These are phyloP conservation scores for Scortum barcoo DNA, from an alignment of 2,113 vertebrate species.

Conservation along the genomic window DNA sequence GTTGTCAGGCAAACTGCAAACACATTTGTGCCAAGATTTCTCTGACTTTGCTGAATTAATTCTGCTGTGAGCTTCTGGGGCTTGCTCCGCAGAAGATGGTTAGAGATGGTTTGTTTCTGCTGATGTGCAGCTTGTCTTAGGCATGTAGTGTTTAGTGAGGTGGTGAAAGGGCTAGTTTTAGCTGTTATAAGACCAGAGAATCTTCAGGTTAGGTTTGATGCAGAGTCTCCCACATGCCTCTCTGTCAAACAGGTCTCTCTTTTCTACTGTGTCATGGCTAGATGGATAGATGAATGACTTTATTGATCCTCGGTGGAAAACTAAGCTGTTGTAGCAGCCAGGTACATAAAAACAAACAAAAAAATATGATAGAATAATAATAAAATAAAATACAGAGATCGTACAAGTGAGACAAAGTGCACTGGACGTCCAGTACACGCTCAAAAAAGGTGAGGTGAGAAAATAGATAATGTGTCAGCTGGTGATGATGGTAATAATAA, in stretches of 20 bases:
- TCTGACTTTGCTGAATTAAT: not conserved
- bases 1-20: not conserved
- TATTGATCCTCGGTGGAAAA: too few relatives aligned
- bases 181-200: not conserved
- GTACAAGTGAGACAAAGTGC: too few relatives aligned
- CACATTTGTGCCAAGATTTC: not conserved
- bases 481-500: too few relatives aligned
- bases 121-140: not conserved
- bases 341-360: too few relatives aligned
- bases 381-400: too few relatives aligned
- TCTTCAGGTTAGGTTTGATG: not conserved
- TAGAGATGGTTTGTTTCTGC: not conserved
- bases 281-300: too few relatives aligned
- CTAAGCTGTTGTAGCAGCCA: too few relatives aligned
- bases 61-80: not conserved
- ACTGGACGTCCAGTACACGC: too few relatives aligned
- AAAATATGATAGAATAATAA: too few relatives aligned
- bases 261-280: not conserved
- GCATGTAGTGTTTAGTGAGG: not conserved
- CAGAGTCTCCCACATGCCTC: not conserved
- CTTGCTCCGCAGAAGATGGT: not conserved
- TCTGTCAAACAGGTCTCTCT: not conserved
- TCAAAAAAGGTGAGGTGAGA: too few relatives aligned
- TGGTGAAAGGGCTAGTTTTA: not conserved
- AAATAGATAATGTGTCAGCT: too few relatives aligned